Conservation (phyloP, 2,797 vertebrate genomes). For the Micropoecilia bifurca region DNA sequence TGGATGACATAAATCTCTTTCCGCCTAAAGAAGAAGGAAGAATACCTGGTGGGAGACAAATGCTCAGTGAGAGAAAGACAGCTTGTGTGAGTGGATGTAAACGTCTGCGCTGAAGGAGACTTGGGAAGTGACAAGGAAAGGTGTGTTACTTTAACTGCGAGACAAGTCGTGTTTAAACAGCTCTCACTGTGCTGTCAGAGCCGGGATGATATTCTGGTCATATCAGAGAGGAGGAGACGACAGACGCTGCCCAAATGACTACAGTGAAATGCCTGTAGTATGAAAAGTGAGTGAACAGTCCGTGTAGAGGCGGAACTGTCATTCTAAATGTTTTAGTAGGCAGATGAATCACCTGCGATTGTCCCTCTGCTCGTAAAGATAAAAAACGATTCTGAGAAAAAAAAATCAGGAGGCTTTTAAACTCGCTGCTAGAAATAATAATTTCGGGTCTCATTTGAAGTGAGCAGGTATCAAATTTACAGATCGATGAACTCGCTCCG, state of each 20-base stretch:
- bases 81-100: slow-evolving; percentile 63
- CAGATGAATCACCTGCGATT: slow-evolving; percentile 4
- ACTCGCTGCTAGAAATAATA: background rate
- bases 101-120: slow-evolving; percentile 12
- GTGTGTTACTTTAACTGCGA: slow-evolving; percentile 20
- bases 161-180: slow-evolving; percentile 13
- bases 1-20: slow-evolving; percentile 99
- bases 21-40: slow-evolving; percentile 99
- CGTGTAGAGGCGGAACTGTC: slow-evolving; percentile 9
- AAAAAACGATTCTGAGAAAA: slow-evolving; percentile 13
- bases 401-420: background rate
- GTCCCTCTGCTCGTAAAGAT: slow-evolving; percentile 19
- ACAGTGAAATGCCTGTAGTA: slow-evolving; percentile 2
- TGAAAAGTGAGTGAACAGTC: slow-evolving; percentile 4
- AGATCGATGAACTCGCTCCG: background rate
- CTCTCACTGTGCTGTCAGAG: slow-evolving; percentile 9
- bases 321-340: slow-evolving; percentile 27
- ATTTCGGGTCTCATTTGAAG: background rate
- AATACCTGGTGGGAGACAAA: slow-evolving; percentile 94
- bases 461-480: background rate
- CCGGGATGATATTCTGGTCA: slow-evolving; percentile 9
- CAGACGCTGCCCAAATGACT: background rate
- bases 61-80: slow-evolving; percentile 57
- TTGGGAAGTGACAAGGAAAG: slow-evolving; percentile 17
- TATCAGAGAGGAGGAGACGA: background rate